Evolutionary conservation across 1,140 invertebrate genomes (phyloP), one percentile per base, ranked within the genome.

Genomic region (Laodelphax striatellus): DNA sequence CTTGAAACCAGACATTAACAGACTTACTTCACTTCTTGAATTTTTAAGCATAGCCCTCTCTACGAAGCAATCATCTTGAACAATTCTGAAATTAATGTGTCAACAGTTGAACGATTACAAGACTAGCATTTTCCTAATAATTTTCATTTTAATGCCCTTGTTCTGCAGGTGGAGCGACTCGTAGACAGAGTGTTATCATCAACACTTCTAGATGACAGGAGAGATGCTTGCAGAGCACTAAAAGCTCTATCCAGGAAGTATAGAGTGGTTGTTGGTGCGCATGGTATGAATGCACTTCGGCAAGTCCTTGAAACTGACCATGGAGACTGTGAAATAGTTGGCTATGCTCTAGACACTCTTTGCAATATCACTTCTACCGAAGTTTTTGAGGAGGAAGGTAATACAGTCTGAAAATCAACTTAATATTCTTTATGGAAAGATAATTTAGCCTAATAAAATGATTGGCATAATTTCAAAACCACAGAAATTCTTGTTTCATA

Each of bases 221-320:
- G 96, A 70, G 94, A 98, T 87, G 95, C 96, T 3, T 95, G 97
- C 67, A 80, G 94, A 66, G 94, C 92, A 0, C 80, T 99, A 1
- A 94, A 94, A 76, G 90, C 94, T 1, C 76, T 99, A 55, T 97
- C 96, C 0, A 84, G 86, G 69, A 96, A 93, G 70, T 94, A 93
- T 71, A 79, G 96, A 9, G 78, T 98, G 4, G 92, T 98, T 76
- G 96, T 99, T 53, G 96, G 95, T 17, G 94, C 94, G 10, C 90
- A 92, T 70, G 94, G 90, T 21, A 93, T 99, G 89, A 86, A 92
- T 67, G 82, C 87, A 6, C 73, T 99, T 9, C 80, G 83, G 65
- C 83, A 87, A 77, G 80, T 82, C 61, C 71, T 94, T 61, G 85
- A 92, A 72, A 79, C 84, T 59, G 92, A 95, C 71, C 80, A 86